Evolutionary conservation across 2,888 invertebrate species (phyloP).

Genomic region (Thyatira batis): DNA sequence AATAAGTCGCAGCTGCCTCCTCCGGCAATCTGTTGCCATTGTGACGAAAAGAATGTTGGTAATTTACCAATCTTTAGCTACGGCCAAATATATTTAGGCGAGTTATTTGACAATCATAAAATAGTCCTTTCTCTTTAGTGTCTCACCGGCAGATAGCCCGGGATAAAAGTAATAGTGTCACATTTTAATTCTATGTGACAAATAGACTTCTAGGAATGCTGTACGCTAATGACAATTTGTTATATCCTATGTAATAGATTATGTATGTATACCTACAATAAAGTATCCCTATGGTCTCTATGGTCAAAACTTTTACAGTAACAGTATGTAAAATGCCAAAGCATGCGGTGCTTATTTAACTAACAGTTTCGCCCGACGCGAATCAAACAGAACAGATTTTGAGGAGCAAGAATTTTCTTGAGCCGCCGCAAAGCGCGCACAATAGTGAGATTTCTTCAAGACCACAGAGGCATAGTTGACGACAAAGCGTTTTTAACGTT

Average conservation of each 20-base stretch:
- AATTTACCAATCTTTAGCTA: background rate
- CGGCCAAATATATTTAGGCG: background rate
- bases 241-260: no score
- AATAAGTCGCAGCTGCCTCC: slow-evolving; percentile 56
- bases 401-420: background rate
- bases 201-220: background rate
- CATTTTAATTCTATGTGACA: background rate
- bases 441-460: background rate
- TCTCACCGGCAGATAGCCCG: no score
- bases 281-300: no score
- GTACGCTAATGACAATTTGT: no score
- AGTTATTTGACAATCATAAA: no score
- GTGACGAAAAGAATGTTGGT: slow-evolving; percentile 33
- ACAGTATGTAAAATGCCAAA: no score
- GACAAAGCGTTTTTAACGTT: slow-evolving; percentile 7
- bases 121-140: no score
- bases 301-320: no score
- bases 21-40: slow-evolving; percentile 30
- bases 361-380: no score
- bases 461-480: background rate
- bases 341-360: no score
- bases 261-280: no score
- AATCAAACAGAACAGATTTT: background rate
- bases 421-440: background rate
- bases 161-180: background rate